Evolutionary conservation across 2,888 invertebrate genomes (phyloP).

Genomic region (Pandemis heparana): DNA sequence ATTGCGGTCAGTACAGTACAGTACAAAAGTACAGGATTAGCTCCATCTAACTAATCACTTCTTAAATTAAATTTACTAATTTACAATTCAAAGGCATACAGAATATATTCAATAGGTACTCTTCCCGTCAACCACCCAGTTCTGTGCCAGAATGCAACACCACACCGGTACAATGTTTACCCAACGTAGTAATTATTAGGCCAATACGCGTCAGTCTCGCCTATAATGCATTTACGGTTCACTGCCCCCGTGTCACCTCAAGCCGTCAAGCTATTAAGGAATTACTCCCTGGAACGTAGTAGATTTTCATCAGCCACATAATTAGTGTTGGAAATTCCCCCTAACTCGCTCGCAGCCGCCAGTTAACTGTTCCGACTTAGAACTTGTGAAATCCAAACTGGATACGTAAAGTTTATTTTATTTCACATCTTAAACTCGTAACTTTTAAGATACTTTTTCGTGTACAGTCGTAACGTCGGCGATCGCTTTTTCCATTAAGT

Average conservation of each 20-base stretch:
- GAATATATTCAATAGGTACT: not conserved
- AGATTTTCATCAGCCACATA: slow-evolving; percentile 75
- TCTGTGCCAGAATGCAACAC: not conserved
- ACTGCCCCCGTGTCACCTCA: slow-evolving; percentile 53
- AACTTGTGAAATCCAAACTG: slow-evolving; percentile 52
- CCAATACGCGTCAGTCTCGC: slow-evolving; percentile 33
- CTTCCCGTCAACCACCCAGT: slow-evolving; percentile 1
- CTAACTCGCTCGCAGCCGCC: slow-evolving; percentile 53
- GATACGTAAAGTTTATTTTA: slow-evolving; percentile 39
- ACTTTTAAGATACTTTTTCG: slow-evolving; percentile 21
- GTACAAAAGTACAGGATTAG: too few species aligned
- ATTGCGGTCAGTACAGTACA: too few species aligned
- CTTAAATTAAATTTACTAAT: too few species aligned
- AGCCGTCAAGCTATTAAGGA: slow-evolving; percentile 38
- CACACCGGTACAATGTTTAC: not conserved
- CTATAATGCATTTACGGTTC: slow-evolving; percentile 66
- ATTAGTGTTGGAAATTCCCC: slow-evolving; percentile 79
- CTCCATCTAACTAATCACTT: too few species aligned
- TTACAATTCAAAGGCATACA: too few species aligned
- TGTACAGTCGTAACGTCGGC: slow-evolving; percentile 33
- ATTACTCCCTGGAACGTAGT: slow-evolving; percentile 38
- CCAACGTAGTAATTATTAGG: slow-evolving; percentile 22
- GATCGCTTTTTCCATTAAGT: slow-evolving; percentile 28
- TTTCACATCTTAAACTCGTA: slow-evolving; percentile 18
- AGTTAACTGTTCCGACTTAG: slow-evolving; percentile 10